Evolutionary conservation across 1,140 invertebrate genomes (phyloP).

Genomic region (Tetraneura akinire): DNA sequence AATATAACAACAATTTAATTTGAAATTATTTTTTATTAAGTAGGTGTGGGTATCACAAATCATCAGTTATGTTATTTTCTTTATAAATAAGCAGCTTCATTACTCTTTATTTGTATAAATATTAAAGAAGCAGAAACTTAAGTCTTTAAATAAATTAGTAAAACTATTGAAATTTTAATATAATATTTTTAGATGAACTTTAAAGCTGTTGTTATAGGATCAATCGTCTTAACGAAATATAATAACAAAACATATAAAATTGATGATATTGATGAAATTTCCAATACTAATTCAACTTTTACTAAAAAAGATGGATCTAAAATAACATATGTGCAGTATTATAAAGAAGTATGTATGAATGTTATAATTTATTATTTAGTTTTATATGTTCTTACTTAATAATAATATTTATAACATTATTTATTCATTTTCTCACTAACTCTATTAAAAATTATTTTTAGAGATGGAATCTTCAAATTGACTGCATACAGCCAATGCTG

Average conservation of each 20-base stretch:
- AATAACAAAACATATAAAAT: slow-evolving; percentile 77
- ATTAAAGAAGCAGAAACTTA: too few species aligned
- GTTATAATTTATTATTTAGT: not conserved
- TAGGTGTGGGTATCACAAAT: too few species aligned
- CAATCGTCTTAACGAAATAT: slow-evolving; percentile 78
- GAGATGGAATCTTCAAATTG: not conserved
- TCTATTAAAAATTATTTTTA: too few species aligned
- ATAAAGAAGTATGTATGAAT: not conserved
- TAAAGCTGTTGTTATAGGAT: slow-evolving; percentile 47
- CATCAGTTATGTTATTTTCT: too few species aligned
- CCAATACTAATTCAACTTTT: slow-evolving; percentile 63
- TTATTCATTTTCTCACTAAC: too few species aligned
- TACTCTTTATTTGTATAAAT: too few species aligned
- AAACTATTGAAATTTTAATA: too few species aligned
- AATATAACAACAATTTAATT: too few species aligned
- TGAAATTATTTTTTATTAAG: too few species aligned
- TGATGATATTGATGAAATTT: slow-evolving; percentile 71
- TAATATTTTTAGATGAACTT: slow-evolving; percentile 40
- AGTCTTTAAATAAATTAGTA: too few species aligned
- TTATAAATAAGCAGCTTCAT: too few species aligned
- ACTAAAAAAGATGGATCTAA: slow-evolving; percentile 67
- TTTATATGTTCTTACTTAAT: not conserved
- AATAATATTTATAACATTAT: too few species aligned
- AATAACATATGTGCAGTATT: not conserved
- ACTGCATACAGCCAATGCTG: slow-evolving; percentile 45